Percentiles rank a stretch among this genome's conserved stretches.
Evolutionary conservation across 2,888 invertebrate species (phyloP).

Genomic region (Cephus nigrinus): DNA sequence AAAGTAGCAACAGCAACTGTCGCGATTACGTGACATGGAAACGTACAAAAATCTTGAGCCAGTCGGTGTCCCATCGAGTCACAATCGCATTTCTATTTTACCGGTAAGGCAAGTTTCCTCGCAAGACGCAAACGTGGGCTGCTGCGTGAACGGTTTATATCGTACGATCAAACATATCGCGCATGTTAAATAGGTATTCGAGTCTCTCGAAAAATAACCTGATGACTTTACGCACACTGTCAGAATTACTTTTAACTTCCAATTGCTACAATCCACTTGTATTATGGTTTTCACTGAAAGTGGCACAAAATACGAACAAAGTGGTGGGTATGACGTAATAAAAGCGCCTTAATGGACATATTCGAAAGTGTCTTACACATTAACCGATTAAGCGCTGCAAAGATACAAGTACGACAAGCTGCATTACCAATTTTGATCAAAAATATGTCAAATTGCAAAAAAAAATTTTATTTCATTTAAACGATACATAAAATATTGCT

Average conservation of each 20-base stretch:
- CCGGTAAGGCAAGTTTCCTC: background rate
- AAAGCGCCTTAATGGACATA: slow-evolving; percentile 28
- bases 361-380: background rate
- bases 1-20: background rate
- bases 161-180: background rate
- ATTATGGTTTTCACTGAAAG: slow-evolving; percentile 52
- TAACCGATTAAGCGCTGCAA: background rate
- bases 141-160: background rate
- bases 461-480: background rate
- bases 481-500: background rate
- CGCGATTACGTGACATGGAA: background rate
- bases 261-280: background rate
- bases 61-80: background rate
- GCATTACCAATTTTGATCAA: background rate
- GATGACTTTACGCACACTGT: background rate
- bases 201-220: background rate
- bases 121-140: background rate
- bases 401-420: background rate
- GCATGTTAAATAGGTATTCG: background rate
- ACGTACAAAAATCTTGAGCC: background rate
- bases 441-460: background rate
- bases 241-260: background rate
- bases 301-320: slow-evolving; percentile 53
- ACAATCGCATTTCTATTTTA: background rate
- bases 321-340: slow-evolving; percentile 59